These are phyloP conservation scores for Agrochola lota DNA, from an alignment of 2,888 invertebrate genomes.

Conservation along the genomic window DNA sequence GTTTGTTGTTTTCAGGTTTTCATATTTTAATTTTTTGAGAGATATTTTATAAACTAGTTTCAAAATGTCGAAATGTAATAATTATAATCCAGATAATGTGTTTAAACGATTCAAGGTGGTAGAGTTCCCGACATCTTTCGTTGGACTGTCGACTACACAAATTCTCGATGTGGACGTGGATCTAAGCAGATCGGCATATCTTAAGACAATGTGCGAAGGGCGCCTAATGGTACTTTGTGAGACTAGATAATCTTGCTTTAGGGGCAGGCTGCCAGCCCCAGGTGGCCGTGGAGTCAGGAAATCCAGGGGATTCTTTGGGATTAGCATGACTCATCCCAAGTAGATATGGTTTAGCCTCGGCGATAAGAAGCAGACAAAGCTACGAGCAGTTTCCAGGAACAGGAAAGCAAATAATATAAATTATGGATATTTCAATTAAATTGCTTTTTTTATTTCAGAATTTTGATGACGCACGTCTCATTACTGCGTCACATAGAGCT, in stretches of 20 bases:
- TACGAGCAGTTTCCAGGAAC: not conserved
- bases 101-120: constrained; percentile 82
- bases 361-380: not conserved
- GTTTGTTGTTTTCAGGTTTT: constrained; percentile 1
- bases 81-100: constrained; percentile 79
- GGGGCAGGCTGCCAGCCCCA: not conserved
- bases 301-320: not conserved
- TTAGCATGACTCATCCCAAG: not conserved
- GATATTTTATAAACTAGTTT: constrained; percentile 14
- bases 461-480: constrained; percentile 83
- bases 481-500: constrained; percentile 87
- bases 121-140: constrained; percentile 84
- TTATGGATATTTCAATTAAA: not conserved
- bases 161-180: constrained; percentile 79
- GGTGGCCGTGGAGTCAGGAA: not conserved
- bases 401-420: constrained; percentile 12
- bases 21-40: not conserved
- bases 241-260: not conserved
- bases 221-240: constrained; percentile 77
- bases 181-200: constrained; percentile 78
- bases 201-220: constrained; percentile 82
- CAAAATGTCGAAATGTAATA: constrained; percentile 71
- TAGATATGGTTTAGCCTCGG: not conserved
- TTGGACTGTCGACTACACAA: constrained; percentile 79
- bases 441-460: constrained; percentile 73